Conservation (phyloP, 2,888 invertebrate genomes). For the Agriopis aurantiaria region DNA sequence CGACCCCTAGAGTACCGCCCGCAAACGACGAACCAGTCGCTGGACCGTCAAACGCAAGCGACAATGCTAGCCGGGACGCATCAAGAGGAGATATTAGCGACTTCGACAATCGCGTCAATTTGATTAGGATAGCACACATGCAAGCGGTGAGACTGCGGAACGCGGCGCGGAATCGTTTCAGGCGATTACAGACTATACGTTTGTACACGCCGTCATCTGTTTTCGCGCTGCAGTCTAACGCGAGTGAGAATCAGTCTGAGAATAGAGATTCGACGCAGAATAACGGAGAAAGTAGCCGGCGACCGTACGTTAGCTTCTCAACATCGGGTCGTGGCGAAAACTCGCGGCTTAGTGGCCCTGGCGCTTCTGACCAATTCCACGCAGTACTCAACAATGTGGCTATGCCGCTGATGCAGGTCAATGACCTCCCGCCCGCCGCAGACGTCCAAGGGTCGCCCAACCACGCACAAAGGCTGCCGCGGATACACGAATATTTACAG, state of each 20-base stretch:
- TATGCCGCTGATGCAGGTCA: conserved; percentile 87
- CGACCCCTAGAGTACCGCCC: conserved; percentile 50
- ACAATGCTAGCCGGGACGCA: conserved; percentile 62
- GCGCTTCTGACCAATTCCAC: conserved; percentile 57
- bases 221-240: conserved; percentile 66
- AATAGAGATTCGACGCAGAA: conserved; percentile 53
- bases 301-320: conserved; percentile 47
- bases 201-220: conserved; percentile 78
- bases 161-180: conserved; percentile 72
- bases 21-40: conserved; percentile 67
- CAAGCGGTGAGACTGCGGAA: conserved; percentile 75
- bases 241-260: conserved; percentile 56
- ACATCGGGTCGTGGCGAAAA: conserved; percentile 5
- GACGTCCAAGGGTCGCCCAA: conserved; percentile 53
- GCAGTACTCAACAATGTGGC: conserved; percentile 69
- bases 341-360: background rate
- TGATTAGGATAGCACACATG: conserved; percentile 77
- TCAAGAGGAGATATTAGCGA: conserved; percentile 61
- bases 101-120: conserved; percentile 73
- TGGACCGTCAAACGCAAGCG: conserved; percentile 64
- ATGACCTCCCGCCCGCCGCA: conserved; percentile 77
- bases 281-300: conserved; percentile 52
- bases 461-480: conserved; percentile 65
- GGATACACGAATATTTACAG: conserved; percentile 80
- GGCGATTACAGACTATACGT: conserved; percentile 77